These are phyloP conservation scores for Atrichornis clamosus DNA, from an alignment of 2,113 vertebrate species.

Conservation along the genomic window DNA sequence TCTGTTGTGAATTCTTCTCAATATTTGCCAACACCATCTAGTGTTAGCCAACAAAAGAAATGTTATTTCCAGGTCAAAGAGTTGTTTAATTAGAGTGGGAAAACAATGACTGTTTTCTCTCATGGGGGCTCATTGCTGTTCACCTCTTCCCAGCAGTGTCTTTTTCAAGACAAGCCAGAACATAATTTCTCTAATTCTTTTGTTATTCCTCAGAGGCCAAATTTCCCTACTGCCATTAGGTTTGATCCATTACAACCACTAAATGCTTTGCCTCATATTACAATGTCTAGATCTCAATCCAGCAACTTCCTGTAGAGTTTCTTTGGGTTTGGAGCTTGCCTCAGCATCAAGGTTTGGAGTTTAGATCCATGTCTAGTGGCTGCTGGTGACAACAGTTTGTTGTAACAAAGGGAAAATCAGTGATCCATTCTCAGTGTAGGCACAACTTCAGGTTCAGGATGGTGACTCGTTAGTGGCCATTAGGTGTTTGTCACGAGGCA, in stretches of 20 bases:
- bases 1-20: conserved; percentile 1
- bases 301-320: neutral
- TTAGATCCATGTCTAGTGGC: neutral
- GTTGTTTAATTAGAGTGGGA: neutral
- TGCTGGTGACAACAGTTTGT: neutral
- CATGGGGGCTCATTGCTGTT: neutral
- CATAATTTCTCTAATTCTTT: neutral
- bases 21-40: neutral
- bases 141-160: neutral
- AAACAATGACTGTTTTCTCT: neutral
- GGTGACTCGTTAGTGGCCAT: neutral
- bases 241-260: neutral
- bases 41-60: conserved; percentile 12
- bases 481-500: neutral
- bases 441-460: neutral
- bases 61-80: conserved; percentile 43
- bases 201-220: neutral
- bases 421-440: neutral
- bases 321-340: neutral
- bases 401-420: neutral
- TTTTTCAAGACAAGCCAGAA: neutral
- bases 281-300: neutral
- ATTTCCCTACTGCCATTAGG: neutral
- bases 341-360: neutral
- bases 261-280: neutral